These are phyloP conservation scores for Synergus itoensis DNA, from an alignment of 2,888 invertebrate genomes.

Conservation along the genomic window DNA sequence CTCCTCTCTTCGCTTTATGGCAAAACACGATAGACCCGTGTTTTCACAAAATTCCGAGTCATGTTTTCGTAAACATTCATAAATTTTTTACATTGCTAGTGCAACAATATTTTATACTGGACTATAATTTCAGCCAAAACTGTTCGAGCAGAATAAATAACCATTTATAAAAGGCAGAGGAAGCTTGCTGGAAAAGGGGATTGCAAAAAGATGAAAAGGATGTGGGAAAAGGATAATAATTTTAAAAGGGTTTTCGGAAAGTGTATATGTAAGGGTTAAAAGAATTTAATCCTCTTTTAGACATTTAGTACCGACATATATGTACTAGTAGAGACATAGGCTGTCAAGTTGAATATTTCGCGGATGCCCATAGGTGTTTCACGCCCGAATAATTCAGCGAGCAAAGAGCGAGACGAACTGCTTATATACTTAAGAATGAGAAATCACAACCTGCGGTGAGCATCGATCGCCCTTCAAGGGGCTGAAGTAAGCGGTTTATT, in stretches of 20 bases:
- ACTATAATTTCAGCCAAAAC: background rate
- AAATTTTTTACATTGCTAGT: background rate
- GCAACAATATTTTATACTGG: background rate
- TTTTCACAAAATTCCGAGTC: constrained; percentile 47
- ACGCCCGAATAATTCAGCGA: constrained; percentile 1
- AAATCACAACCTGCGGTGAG: constrained; percentile 25
- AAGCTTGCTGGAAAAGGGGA: too few relatives aligned
- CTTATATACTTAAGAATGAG: constrained; percentile 6
- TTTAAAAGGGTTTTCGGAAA: too few relatives aligned
- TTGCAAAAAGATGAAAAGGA: too few relatives aligned
- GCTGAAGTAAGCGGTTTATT: constrained; percentile 37
- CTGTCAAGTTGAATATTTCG: background rate
- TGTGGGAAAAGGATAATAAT: too few relatives aligned
- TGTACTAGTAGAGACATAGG: background rate
- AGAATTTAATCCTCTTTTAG: background rate
- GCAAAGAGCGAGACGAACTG: background rate
- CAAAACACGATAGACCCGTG: constrained; percentile 53
- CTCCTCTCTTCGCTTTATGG: constrained; percentile 53
- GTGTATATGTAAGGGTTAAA: background rate
- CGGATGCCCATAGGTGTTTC: constrained; percentile 28
- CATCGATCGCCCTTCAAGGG: constrained; percentile 20
- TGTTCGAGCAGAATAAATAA: background rate
- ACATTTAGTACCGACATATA: background rate
- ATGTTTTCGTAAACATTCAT: background rate
- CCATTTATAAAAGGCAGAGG: background rate